Evolutionary conservation across 2,113 vertebrate genomes (phyloP).

Genomic region (Gopherus evgoodei): DNA sequence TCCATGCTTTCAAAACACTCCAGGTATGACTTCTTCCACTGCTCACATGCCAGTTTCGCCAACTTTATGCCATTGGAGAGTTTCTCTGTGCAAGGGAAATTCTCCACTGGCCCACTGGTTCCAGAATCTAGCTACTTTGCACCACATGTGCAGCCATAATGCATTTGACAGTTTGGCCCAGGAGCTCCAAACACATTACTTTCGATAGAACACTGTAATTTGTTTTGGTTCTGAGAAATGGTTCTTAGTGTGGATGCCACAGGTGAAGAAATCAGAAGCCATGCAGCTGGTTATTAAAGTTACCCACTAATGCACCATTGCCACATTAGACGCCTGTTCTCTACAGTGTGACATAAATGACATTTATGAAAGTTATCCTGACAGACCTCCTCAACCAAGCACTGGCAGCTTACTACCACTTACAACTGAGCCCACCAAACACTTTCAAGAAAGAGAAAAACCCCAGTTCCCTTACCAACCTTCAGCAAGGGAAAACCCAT

Average conservation of each 20-base stretch:
- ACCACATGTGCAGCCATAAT: neutral
- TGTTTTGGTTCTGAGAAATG: neutral
- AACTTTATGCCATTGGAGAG: neutral
- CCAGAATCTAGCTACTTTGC: neutral
- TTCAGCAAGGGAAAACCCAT: neutral
- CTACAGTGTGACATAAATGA: fast-evolving
- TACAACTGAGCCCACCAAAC: neutral
- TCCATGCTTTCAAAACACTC: neutral
- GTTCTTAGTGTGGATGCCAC: neutral
- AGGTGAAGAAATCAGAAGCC: neutral
- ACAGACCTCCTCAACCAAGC: neutral
- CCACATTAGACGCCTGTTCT: neutral
- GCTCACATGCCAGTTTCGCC: neutral
- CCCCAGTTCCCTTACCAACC: neutral
- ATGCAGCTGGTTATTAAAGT: neutral
- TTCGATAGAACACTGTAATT: neutral
- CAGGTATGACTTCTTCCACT: neutral
- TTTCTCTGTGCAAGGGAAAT: neutral
- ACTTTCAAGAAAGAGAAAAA: neutral
- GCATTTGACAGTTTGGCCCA: neutral
- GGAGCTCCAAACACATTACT: neutral
- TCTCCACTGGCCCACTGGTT: neutral
- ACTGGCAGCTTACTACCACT: neutral
- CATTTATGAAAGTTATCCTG: fast-evolving
- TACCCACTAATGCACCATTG: neutral